Percentiles rank a stretch among this genome's conserved stretches.
phyloP scores from a whole-genome alignment of 1,140 invertebrate species.

The Pseudachorutes palmiensis region DNA sequence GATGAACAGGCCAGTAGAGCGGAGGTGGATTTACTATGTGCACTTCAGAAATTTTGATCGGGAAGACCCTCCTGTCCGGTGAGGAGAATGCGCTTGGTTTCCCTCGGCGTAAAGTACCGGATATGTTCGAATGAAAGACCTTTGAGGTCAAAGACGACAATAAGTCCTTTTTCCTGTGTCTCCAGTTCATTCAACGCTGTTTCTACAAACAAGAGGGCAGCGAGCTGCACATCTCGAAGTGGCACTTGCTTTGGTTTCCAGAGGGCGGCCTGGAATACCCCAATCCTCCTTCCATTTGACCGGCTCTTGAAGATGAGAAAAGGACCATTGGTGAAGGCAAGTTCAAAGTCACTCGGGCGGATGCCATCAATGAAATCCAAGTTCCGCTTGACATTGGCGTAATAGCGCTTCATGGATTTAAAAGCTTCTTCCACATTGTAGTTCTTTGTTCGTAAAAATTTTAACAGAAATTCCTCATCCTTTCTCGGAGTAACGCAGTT shows the following conservation, averaged over 20 bases:
- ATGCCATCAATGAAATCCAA: conserved; percentile 6
- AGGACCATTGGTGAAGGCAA: neutral
- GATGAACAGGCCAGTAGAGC: too few relatives aligned
- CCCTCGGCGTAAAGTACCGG: neutral
- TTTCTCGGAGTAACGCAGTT: neutral
- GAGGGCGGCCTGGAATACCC: neutral
- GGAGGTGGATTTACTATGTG: conserved; percentile 11
- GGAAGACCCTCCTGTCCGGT: conserved; percentile 9
- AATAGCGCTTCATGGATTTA: conserved; percentile 1
- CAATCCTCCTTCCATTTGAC: neutral
- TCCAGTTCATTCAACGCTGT: neutral
- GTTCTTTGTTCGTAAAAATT: neutral
- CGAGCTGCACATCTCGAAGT: neutral
- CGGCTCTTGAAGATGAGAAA: neutral
- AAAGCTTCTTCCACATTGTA: neutral
- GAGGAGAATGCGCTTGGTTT: neutral
- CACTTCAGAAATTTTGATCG: conserved; percentile 3
- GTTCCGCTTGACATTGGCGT: neutral
- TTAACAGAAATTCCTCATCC: conserved; percentile 1
- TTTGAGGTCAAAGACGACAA: conserved; percentile 3
- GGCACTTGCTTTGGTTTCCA: neutral
- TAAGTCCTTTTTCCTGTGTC: neutral
- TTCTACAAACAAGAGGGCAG: neutral
- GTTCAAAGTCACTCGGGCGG: neutral
- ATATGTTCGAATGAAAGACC: conserved; percentile 1